phyloP scores from a whole-genome alignment of 2,113 vertebrate genomes.

The Pipa parva region DNA sequence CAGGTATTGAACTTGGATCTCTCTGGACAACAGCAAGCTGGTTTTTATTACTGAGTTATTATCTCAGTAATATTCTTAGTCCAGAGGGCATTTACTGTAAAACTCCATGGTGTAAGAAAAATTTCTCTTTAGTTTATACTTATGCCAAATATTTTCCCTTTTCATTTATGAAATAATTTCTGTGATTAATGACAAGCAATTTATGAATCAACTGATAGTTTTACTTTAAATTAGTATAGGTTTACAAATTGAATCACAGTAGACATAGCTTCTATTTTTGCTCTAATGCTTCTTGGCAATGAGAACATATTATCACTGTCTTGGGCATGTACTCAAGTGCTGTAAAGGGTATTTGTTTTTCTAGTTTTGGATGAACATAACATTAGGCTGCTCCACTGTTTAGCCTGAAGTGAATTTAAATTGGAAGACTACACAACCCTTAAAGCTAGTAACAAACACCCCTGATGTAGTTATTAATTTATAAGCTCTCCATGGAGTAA shows the following conservation, averaged over 20 bases:
- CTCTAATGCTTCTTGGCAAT: conserved; percentile 15
- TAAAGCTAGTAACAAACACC: not conserved
- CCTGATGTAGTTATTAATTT: not conserved
- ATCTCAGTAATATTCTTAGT: too few relatives aligned
- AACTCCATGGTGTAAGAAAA: too few relatives aligned
- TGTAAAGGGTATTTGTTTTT: conserved; percentile 4
- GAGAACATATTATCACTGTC: not conserved
- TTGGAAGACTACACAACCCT: not conserved
- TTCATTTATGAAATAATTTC: not conserved
- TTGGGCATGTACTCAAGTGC: not conserved
- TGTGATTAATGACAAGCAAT: not conserved
- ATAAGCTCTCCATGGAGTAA: not conserved
- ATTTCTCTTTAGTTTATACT: too few relatives aligned
- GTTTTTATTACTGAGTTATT: too few relatives aligned
- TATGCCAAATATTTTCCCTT: conserved; percentile 48
- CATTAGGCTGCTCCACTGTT: not conserved
- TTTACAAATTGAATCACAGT: not conserved
- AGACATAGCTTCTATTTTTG: conserved; percentile 9
- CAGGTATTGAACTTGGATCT: too few relatives aligned
- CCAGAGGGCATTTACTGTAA: too few relatives aligned
- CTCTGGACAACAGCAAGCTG: too few relatives aligned
- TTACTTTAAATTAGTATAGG: conserved; percentile 9
- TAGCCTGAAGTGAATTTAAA: not conserved
- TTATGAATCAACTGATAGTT: not conserved
- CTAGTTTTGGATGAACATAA: not conserved